Evolutionary conservation across 2,113 vertebrate genomes (phyloP), one percentile per base, ranked within the genome.

Genomic region (Rafetus swinhoei): DNA sequence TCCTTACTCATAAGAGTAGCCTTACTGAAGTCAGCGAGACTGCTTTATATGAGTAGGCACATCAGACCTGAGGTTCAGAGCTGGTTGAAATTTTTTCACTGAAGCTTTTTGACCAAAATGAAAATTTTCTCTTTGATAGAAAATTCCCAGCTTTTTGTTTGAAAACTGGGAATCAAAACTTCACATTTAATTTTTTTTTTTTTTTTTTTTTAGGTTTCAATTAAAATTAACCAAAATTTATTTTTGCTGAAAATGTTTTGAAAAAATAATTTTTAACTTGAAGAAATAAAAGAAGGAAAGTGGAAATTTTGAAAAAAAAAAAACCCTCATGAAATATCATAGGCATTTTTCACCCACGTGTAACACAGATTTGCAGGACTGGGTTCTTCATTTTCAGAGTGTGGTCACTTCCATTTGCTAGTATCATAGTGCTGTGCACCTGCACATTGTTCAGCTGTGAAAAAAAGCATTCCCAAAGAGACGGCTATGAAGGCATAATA

Each of bases 81-180:
- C 25, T 91, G 21, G 57, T 3, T 88, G 60, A 5, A 9, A 81
- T 81, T 86, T 93, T 91, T 82, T 54, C 92, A 85, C 74, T 76
- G 87, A 69, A n/a, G 52, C 16, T 95, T 91, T 65, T 93, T 93
- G 80, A 95, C 84, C 81, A 79, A 87, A 96, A 89, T 52, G 90
- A 87, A 57, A 69, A 57, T 2, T 53, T 3, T 29, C 88, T 4
- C 79, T 91, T 56, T 87, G 22, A 59, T 56, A 88, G 69, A 92
- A 3, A 52, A 83, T 89, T 89, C 84, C 13, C 87, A 13, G 39
- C 1, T 56, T 53, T 79, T 54, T 53, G 12, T 53, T 52, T 57
- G 32, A 95, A 93, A 84, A 94, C 9, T 93, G 7, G 16, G 80
- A 95, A 77, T 4, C 27, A 32, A 91, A 94, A 2, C 72, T 85